Evolutionary conservation across 53 echinoderm and acorn worm species (phyloP).

Genomic region (Paelopatides confundens): DNA sequence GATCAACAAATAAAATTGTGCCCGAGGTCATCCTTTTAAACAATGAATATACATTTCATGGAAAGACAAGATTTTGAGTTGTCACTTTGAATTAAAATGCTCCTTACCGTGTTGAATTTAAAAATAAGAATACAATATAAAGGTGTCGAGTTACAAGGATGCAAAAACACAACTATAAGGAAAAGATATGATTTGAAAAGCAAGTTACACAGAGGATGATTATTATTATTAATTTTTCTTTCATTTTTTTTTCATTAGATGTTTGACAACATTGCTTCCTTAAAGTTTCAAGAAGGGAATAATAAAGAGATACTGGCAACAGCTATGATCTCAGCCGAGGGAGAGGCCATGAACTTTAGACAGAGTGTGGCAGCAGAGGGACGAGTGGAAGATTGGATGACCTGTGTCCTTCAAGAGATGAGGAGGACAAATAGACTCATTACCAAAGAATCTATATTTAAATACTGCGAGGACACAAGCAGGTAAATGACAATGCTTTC

Average conservation of each 20-base stretch:
- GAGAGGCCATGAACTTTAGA: constrained; percentile 94
- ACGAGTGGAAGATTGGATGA: constrained; percentile 98
- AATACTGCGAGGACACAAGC: constrained; percentile 81
- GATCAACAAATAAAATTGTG: too few species aligned
- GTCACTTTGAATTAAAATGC: too few species aligned
- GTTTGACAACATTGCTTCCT: constrained; percentile 98
- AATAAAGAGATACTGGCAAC: constrained; percentile 84
- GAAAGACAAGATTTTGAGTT: too few species aligned
- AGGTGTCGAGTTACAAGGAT: too few species aligned
- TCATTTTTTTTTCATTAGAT: constrained; percentile 57
- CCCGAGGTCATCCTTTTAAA: too few species aligned
- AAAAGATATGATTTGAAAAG: too few species aligned
- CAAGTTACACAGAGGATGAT: too few species aligned
- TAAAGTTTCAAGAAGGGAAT: constrained; percentile 94
- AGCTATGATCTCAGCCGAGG: constrained; percentile 97
- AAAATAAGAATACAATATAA: too few species aligned
- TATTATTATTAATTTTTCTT: not conserved
- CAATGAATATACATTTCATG: too few species aligned
- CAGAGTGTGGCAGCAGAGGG: constrained; percentile 92
- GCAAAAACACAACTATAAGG: too few species aligned
- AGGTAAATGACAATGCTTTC: too few species aligned
- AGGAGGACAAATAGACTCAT: constrained; percentile 95
- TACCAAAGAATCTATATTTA: constrained; percentile 97
- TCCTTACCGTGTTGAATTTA: too few species aligned
- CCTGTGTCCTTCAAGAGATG: constrained; percentile 90